Evolutionary conservation across 2,113 vertebrate genomes (phyloP), one percentile per base, ranked within the genome.

Genomic region (Chaenocephalus aceratus): DNA sequence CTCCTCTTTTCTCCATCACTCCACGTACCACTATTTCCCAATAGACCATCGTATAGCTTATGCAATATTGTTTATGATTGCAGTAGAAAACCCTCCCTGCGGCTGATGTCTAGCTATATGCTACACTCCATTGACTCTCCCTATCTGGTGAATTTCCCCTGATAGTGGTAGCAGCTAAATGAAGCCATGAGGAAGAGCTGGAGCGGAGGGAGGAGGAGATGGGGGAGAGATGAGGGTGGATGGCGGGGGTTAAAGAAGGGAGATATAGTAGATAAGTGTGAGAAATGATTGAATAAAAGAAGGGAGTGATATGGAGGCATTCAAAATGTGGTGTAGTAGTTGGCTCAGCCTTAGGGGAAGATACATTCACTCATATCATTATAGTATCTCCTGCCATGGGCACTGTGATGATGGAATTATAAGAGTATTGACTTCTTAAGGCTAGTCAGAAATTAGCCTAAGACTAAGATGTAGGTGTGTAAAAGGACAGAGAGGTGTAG

Each of bases 121-220:
- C 92, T 85, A 88, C 91, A 90, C 89, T 84, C 92, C 93, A 94
- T 94, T 95, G 94, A 93, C 94, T 95, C 88, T 91, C 85, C 89
- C 93, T 91, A 94, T 94, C 91, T 91, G 87, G 86, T 56, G 80
- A 93, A 95, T 94, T 95, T 95, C 95, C 94, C 95, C 89, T 88
- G 93, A 92, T 94, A 86, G 90, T 88, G 90, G 88, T 93, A 88
- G 72, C 84, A 88, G 87, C 89, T 93, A 93, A 94, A 95, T 95
- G 90, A 94, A 94, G 91, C 90, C 76, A 89, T 91, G 85, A 93
- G 85, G 82, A 91, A 84, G 65, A 87, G 62, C 48, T 18, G 16
- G 69, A 58, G 45, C 79, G 79, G 46, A 63, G 68, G 72, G 53
- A 59, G 60, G 64, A 66, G 74, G 77, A 78, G 86, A 59, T 62